These are phyloP conservation scores for Rhopalosiphum maidis DNA, from an alignment of 1,140 invertebrate genomes.

Conservation along the genomic window DNA sequence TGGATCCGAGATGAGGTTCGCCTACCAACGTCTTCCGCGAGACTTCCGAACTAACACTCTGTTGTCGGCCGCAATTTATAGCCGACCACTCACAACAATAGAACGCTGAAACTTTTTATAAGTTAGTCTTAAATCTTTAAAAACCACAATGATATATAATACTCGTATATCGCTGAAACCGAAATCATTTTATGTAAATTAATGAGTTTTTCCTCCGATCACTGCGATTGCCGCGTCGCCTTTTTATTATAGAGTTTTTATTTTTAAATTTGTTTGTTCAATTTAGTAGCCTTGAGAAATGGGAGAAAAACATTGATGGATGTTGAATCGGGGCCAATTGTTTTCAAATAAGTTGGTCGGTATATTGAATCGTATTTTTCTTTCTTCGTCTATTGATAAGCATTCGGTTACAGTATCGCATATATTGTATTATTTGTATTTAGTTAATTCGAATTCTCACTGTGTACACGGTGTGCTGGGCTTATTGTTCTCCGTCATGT, in stretches of 20 bases:
- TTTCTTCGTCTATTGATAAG: no score
- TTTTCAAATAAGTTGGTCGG: neutral
- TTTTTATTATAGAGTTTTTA: neutral
- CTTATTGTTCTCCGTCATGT: no score
- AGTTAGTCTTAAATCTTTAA: neutral
- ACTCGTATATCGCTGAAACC: neutral
- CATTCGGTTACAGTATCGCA: no score
- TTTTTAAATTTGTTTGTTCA: neutral
- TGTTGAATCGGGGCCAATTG: neutral
- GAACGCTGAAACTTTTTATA: neutral
- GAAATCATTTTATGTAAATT: neutral
- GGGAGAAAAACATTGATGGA: neutral
- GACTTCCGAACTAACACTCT: neutral
- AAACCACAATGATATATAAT: neutral
- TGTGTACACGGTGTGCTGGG: no score
- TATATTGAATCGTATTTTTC: no score
- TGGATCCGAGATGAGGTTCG: neutral
- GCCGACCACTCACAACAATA: neutral
- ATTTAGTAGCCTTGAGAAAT: neutral
- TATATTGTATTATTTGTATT: no score
- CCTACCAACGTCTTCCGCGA: neutral
- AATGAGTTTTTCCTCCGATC: neutral
- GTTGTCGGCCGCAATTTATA: neutral
- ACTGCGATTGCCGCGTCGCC: neutral
- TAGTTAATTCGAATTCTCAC: no score